These are phyloP conservation scores for Platyrinchus mystaceus DNA, from an alignment of 2,797 vertebrate species.

Conservation along the genomic window DNA sequence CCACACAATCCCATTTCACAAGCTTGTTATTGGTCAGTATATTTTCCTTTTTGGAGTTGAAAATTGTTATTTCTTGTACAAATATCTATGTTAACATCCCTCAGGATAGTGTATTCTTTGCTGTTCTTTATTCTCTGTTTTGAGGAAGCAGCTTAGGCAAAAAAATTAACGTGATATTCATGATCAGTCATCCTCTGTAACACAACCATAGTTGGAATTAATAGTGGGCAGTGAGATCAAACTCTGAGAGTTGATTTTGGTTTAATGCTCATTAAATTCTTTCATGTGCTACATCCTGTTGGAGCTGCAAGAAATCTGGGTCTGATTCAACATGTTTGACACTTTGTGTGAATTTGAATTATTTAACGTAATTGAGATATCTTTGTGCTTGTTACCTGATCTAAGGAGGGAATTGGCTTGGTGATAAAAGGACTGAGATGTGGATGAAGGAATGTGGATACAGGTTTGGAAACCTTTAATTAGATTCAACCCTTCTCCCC, in stretches of 20 bases:
- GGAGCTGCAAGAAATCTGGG: neutral
- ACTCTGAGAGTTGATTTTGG: neutral
- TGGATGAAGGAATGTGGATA: neutral
- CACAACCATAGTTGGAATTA: neutral
- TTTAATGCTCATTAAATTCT: neutral
- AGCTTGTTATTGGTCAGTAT: neutral
- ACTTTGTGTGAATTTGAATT: neutral
- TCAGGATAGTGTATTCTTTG: neutral
- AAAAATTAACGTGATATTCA: neutral
- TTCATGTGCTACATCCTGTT: neutral
- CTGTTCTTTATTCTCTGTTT: neutral
- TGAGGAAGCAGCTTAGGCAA: neutral
- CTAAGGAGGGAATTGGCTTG: neutral
- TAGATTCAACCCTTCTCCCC: fast-evolving
- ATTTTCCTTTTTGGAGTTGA: neutral
- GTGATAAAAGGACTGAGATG: neutral
- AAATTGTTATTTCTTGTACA: neutral
- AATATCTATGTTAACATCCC: neutral
- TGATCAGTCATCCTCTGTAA: neutral
- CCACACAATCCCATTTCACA: neutral
- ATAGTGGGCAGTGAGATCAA: neutral
- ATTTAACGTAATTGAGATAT: neutral
- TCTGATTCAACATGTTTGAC: neutral
- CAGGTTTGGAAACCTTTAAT: neutral
- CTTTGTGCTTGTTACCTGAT: neutral